Evolutionary conservation across 1,140 invertebrate species (phyloP), one percentile per base, ranked within the genome.

Genomic region (Aradophagus sp.): DNA sequence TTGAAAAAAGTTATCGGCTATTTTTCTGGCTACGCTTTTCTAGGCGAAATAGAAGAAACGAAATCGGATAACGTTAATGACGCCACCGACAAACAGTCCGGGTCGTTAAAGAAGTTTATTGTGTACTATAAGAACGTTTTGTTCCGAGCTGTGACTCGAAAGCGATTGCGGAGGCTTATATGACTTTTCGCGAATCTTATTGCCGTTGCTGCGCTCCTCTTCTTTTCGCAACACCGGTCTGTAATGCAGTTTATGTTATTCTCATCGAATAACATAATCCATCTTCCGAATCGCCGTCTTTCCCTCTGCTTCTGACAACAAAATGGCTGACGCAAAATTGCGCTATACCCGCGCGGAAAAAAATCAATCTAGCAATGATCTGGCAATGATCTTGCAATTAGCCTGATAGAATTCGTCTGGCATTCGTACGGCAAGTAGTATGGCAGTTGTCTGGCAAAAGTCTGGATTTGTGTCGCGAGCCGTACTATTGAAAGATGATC

Each of bases 1-100:
- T 65, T 47, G 35, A 59, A 68, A 53, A 52, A 47, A 45, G 65
- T 53, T 59, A 59, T 45, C 19, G 39, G 19, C 55, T 44, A 45
- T 68, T 59, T 61, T 59, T 55, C n/a, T 58, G 17, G 34, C 31
- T 10, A 8, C 15, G 8, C 26, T 53, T 59, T 53, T 47, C 14
- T 45, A 17, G 10, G 32, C 55, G 13, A 65, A 55, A 27, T 55
- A n/a, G 44, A 38, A 61, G 36, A 11, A 45, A 66, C 42, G 23
- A 72, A 72, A 61, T 72, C 69, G 69, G 50, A 66, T 67, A 66
- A 72, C 55, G 36, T 66, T 72, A 73, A 73, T 73, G 70, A 73
- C 38, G 32, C 69, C 55, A 65, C 29, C 44, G 58, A 63, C 62
- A 67, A 67, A 56, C 52, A n/a, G 48, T 34, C 32, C 20, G 45